Conservation (phyloP, 2,888 invertebrate species). For the Apotomis turbidana region DNA sequence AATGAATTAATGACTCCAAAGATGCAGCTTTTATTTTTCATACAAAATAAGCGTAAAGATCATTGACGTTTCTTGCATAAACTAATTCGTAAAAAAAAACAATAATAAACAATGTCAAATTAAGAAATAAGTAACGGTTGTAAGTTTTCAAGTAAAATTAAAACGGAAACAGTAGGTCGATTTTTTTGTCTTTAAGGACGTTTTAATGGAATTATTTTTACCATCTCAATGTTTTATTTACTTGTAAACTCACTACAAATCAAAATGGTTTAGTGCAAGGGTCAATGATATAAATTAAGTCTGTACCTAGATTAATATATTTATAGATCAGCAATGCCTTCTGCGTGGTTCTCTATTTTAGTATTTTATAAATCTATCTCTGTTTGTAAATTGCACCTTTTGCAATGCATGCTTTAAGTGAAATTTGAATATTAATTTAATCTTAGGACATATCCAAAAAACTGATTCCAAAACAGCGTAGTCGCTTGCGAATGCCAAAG, state of each 20-base stretch:
- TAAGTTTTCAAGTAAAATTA: neutral
- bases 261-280: conserved; percentile 19
- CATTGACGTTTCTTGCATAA: conserved; percentile 39
- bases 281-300: conserved; percentile 55
- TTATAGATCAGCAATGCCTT: conserved; percentile 56
- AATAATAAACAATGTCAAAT: neutral
- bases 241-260: neutral
- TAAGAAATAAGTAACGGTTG: neutral
- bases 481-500: conserved; percentile 53
- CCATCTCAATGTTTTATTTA: neutral
- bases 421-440: conserved; percentile 23
- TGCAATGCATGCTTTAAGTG: conserved; percentile 34
- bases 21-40: conserved; percentile 80
- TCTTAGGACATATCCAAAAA: conserved; percentile 26
- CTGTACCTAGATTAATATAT: conserved; percentile 60
- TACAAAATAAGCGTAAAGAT: conserved; percentile 66
- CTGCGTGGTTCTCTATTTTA: conserved; percentile 53
- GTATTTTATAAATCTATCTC: conserved; percentile 29
- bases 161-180: neutral
- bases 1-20: conserved; percentile 64
- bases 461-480: conserved; percentile 26
- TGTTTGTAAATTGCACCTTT: conserved; percentile 31
- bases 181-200: too few relatives aligned
- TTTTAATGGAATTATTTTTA: neutral
- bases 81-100: neutral